These are phyloP conservation scores for Bambusicola thoracicus DNA, from an alignment of 2,113 vertebrate genomes.

Conservation along the genomic window DNA sequence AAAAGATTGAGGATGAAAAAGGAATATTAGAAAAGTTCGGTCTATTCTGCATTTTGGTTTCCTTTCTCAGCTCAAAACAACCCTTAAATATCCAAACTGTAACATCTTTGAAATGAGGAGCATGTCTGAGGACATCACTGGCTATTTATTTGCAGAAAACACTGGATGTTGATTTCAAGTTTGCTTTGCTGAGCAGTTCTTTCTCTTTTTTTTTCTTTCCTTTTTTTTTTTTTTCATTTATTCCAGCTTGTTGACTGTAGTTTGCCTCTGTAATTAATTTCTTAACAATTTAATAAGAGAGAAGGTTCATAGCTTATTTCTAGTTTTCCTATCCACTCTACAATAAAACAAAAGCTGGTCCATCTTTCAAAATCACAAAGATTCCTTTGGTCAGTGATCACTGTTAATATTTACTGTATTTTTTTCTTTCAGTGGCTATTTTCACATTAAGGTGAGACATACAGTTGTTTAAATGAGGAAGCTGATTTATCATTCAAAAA, in stretches of 20 bases:
- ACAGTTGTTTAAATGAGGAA: slow-evolving; percentile 58
- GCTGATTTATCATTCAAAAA: slow-evolving; percentile 78
- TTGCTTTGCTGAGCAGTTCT: neutral
- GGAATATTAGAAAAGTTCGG: neutral
- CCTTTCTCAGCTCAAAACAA: neutral
- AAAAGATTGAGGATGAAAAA: neutral
- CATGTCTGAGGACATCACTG: neutral
- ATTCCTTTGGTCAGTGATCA: neutral
- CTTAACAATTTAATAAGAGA: neutral
- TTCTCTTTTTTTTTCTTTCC: neutral
- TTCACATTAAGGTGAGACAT: slow-evolving; percentile 52
- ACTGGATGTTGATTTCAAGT: fast-evolving
- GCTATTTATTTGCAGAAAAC: neutral
- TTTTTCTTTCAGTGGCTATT: slow-evolving; percentile 6
- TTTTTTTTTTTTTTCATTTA: neutral
- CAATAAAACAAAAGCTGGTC: neutral
- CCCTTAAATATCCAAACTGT: too few relatives aligned
- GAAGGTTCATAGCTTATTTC: neutral
- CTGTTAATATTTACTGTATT: neutral
- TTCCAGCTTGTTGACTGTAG: neutral
- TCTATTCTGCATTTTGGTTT: neutral
- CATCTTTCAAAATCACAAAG: neutral
- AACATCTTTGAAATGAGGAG: neutral
- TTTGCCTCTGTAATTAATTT: neutral
- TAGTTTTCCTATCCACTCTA: neutral